Percentiles rank a stretch among this genome's conserved stretches.
phyloP scores from a whole-genome alignment of 2,113 vertebrate species.

The Chroicocephalus ridibundus region DNA sequence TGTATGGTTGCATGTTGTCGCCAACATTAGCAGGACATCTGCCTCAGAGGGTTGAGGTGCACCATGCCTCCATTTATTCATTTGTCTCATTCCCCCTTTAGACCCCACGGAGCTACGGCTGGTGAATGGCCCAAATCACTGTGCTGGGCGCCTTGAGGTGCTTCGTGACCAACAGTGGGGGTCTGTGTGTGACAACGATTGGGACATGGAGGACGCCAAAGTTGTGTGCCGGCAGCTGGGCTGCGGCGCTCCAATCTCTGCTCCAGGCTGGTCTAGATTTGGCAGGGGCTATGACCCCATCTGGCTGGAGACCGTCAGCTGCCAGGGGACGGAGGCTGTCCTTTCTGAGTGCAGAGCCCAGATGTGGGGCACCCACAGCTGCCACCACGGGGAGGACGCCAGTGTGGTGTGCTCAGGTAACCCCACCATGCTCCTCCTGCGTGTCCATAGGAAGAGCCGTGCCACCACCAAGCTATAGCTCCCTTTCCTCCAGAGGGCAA shows the following conservation, averaged over 20 bases:
- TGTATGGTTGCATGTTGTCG: neutral
- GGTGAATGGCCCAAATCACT: neutral
- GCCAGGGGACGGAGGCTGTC: neutral
- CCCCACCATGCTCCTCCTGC: accelerated
- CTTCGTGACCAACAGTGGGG: constrained; percentile 87
- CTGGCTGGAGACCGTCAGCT: neutral
- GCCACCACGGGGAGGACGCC: neutral
- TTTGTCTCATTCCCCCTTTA: neutral
- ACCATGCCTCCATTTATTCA: neutral
- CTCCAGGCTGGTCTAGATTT: neutral
- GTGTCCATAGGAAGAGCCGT: neutral
- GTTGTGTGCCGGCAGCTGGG: constrained; percentile 87
- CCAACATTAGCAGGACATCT: no score
- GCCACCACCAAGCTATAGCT: neutral
- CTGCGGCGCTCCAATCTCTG: constrained; percentile 69
- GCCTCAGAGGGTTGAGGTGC: neutral
- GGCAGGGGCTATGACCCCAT: neutral
- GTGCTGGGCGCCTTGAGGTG: constrained; percentile 67
- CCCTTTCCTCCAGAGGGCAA: neutral
- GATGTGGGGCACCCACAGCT: neutral
- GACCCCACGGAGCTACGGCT: neutral
- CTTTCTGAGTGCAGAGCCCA: neutral
- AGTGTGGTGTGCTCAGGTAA: neutral
- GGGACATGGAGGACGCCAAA: constrained; percentile 80
- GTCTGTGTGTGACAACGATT: constrained; percentile 85